Evolutionary conservation across 2,888 invertebrate genomes (phyloP).

Genomic region (Lycocerus yunnanus): DNA sequence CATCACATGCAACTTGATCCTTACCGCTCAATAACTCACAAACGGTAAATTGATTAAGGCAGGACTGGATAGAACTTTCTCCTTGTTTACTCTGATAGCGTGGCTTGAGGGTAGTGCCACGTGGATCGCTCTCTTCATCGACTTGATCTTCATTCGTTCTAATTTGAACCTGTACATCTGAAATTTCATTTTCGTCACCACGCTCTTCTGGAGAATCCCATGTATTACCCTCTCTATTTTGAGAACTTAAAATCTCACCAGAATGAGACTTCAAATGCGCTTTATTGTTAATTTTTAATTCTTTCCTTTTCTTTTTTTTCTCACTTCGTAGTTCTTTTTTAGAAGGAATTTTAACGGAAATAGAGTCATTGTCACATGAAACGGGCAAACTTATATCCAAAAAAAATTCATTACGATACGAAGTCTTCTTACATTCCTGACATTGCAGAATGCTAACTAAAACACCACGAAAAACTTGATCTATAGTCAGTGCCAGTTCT

Average conservation of each 20-base stretch:
- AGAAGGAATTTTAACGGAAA: slow-evolving; percentile 67
- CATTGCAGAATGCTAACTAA: slow-evolving; percentile 89
- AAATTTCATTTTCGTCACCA: slow-evolving; percentile 49
- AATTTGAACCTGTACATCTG: slow-evolving; percentile 45
- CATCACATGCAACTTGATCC: slow-evolving; percentile 92
- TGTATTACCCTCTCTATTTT: slow-evolving; percentile 37
- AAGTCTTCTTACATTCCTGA: slow-evolving; percentile 85
- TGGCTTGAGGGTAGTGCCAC: slow-evolving; percentile 57
- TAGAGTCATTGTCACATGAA: slow-evolving; percentile 66
- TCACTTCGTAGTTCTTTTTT: slow-evolving; percentile 67
- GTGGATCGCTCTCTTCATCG: slow-evolving; percentile 46
- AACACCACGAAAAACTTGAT: slow-evolving; percentile 92
- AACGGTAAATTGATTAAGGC: slow-evolving; percentile 90
- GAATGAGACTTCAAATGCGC: no score
- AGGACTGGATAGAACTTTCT: slow-evolving; percentile 85
- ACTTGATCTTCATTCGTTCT: no score
- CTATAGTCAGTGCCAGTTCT: slow-evolving; percentile 77
- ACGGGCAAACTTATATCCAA: slow-evolving; percentile 94
- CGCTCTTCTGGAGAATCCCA: slow-evolving; percentile 44
- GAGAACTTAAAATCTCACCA: slow-evolving; percentile 5
- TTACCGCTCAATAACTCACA: slow-evolving; percentile 90
- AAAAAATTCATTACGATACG: slow-evolving; percentile 89
- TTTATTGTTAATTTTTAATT: slow-evolving; percentile 20
- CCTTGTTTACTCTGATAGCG: slow-evolving; percentile 76
- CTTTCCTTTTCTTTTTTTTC: slow-evolving; percentile 61